Percentiles rank a stretch among this genome's conserved stretches.
These are phyloP conservation scores for Nysson spinosus DNA, from an alignment of 2,888 invertebrate genomes.

Conservation along the genomic window DNA sequence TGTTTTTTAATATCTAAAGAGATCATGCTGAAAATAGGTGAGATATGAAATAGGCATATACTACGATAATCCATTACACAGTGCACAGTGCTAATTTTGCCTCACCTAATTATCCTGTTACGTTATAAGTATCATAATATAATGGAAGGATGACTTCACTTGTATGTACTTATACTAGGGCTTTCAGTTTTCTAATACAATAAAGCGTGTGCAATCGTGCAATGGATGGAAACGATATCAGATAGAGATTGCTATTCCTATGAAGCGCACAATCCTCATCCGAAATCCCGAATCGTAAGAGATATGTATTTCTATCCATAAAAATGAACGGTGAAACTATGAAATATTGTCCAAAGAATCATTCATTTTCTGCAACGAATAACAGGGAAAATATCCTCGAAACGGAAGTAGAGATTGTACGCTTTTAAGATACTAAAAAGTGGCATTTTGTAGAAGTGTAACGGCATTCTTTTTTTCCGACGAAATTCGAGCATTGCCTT, in stretches of 20 bases:
- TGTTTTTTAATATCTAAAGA: constrained; percentile 12
- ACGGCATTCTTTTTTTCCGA: constrained; percentile 7
- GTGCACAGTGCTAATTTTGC: no score
- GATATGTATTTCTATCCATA: neutral
- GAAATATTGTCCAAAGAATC: neutral
- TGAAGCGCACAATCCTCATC: constrained; percentile 28
- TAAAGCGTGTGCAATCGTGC: constrained; percentile 1
- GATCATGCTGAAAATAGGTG: constrained; percentile 22
- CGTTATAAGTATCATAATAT: no score
- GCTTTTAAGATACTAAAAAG: constrained; percentile 28
- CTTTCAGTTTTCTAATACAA: no score
- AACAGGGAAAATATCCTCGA: no score
- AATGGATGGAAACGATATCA: constrained; percentile 11
- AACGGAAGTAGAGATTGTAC: constrained; percentile 11
- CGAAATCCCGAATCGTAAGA: constrained; percentile 2
- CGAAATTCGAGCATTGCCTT: constrained; percentile 49
- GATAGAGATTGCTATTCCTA: constrained; percentile 4
- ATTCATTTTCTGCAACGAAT: no score
- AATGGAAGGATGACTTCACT: no score
- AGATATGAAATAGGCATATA: constrained; percentile 20
- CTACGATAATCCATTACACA: constrained; percentile 18
- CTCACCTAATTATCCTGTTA: no score
- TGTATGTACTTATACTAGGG: no score
- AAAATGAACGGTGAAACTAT: neutral
- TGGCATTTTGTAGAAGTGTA: constrained; percentile 30